phyloP scores from a whole-genome alignment of 2,888 invertebrate species.

The Escarpia spicata region DNA sequence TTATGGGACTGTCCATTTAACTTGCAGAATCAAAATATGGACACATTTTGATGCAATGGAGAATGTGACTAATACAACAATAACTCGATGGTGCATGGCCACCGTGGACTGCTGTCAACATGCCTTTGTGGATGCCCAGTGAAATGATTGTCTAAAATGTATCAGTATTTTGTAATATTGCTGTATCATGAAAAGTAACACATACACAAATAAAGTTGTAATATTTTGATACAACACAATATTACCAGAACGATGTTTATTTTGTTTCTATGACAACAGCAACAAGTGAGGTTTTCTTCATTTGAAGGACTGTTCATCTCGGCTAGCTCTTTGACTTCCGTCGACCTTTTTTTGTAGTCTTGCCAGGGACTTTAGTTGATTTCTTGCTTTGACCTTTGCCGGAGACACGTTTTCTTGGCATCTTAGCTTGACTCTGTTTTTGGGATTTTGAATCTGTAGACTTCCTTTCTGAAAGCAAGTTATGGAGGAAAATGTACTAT shows the following conservation, averaged over 20 bases:
- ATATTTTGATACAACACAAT: background rate
- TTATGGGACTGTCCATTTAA: background rate
- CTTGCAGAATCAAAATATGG: background rate
- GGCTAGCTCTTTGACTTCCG: background rate
- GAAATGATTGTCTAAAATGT: background rate
- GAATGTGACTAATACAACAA: background rate
- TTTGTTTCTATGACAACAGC: background rate
- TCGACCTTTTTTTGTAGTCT: background rate
- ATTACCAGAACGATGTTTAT: background rate
- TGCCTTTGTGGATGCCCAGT: background rate
- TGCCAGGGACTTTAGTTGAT: background rate
- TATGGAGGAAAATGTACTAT: background rate
- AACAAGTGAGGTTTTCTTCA: background rate
- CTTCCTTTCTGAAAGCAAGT: constrained; percentile 3
- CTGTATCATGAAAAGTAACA: background rate
- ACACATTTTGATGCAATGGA: background rate
- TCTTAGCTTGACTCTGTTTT: background rate
- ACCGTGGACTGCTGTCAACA: too few species aligned
- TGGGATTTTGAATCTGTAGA: background rate
- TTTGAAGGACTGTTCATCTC: background rate
- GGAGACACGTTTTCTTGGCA: background rate
- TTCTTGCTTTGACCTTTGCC: background rate
- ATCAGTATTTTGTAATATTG: background rate
- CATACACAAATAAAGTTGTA: background rate
- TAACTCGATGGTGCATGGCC: background rate